Evolutionary conservation across 2,888 invertebrate species (phyloP).

Genomic region (Nudaria mundana): DNA sequence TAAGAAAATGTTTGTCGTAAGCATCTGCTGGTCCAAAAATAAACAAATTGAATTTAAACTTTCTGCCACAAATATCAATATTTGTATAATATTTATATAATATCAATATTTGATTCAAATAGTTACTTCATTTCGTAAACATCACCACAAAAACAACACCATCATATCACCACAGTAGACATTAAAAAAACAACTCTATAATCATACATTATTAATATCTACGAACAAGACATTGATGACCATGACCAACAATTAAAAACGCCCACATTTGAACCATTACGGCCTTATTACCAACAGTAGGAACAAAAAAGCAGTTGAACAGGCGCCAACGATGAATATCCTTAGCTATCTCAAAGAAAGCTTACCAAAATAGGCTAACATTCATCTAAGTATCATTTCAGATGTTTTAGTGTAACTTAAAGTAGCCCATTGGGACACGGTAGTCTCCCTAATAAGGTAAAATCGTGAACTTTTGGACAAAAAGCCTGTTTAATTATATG

Average conservation of each 20-base stretch:
- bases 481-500: conserved; percentile 40
- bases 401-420: conserved; percentile 27
- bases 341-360: conserved; percentile 24
- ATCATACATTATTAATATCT: conserved; percentile 1
- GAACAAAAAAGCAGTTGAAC: conserved; percentile 18
- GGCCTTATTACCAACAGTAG: conserved; percentile 17
- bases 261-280: background rate
- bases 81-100: no score
- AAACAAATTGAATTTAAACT: no score
- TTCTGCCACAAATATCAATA: no score
- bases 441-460: conserved; percentile 43
- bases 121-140: no score
- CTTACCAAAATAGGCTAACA: conserved; percentile 31
- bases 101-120: no score
- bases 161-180: background rate
- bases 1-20: no score
- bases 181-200: background rate
- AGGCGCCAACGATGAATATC: conserved; percentile 15
- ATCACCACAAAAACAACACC: background rate
- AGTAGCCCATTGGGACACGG: conserved; percentile 47
- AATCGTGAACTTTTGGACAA: conserved; percentile 53
- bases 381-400: conserved; percentile 30
- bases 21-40: no score
- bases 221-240: conserved; percentile 20
- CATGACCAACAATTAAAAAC: conserved; percentile 8